Conservation (phyloP, 2,113 vertebrate genomes). For the Aspidoscelis tigris region DNA sequence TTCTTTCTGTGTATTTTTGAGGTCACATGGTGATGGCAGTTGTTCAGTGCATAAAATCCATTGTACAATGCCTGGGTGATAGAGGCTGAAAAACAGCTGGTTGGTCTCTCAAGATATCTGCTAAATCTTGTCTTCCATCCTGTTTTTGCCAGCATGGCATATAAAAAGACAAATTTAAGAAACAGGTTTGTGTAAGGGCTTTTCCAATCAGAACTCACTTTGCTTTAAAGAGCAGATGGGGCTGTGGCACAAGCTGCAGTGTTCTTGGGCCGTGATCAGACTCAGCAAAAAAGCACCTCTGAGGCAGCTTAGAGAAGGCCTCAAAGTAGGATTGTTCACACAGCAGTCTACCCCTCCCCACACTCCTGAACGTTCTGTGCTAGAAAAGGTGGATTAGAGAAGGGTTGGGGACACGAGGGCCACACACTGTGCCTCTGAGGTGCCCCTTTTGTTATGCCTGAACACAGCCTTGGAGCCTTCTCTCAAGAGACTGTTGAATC, state of each 20-base stretch:
- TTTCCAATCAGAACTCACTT: not conserved
- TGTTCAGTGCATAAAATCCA: slow-evolving; percentile 8
- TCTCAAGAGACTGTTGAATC: too few species aligned
- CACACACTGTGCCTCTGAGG: too few species aligned
- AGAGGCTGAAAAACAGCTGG: fast-evolving
- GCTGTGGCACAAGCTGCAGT: not conserved
- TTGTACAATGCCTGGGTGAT: not conserved
- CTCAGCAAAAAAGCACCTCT: too few species aligned
- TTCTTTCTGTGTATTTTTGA: not conserved
- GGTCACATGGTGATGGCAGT: not conserved
- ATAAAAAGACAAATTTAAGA: slow-evolving; percentile 8
- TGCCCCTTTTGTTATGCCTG: too few species aligned
- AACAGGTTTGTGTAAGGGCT: slow-evolving; percentile 11
- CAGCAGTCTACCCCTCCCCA: too few species aligned
- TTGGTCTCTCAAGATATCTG: not conserved
- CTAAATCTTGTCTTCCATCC: not conserved
- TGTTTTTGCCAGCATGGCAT: not conserved
- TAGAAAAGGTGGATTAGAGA: too few species aligned
- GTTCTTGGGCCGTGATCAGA: too few species aligned
- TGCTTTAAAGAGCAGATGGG: not conserved
- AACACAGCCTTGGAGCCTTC: too few species aligned
- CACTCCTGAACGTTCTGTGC: too few species aligned
- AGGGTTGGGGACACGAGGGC: too few species aligned
- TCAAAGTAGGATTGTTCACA: too few species aligned
- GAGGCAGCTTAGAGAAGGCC: too few species aligned